A percentile compares a stretch with the other conserved stretches of the same genome.
phyloP scores from a whole-genome alignment of 2,888 invertebrate genomes.

The Chaitophorus viminalis region DNA sequence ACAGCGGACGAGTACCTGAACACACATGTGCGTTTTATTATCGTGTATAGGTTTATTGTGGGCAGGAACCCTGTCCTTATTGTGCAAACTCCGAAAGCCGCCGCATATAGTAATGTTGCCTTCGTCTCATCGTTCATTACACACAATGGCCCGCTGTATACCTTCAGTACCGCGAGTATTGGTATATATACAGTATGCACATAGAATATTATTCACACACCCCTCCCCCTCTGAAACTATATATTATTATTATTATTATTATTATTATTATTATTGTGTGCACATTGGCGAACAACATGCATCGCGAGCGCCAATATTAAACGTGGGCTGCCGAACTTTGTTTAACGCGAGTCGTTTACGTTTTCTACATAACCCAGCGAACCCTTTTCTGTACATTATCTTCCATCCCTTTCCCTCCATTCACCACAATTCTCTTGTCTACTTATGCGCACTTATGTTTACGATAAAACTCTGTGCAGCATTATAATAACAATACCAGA shows the following conservation, averaged over 20 bases:
- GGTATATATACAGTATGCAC: not conserved
- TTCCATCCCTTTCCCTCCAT: not conserved
- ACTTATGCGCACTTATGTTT: not conserved
- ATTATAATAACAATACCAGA: too few relatives aligned
- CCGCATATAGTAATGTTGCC: not conserved
- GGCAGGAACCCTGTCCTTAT: not conserved
- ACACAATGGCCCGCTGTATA: not conserved
- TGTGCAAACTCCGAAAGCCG: not conserved
- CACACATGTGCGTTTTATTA: not conserved
- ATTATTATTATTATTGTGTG: not conserved
- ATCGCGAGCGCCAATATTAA: not conserved
- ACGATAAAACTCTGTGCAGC: not conserved
- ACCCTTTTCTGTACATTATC: not conserved
- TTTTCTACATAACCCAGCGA: too few relatives aligned
- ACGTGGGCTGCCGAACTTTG: not conserved
- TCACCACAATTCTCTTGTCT: not conserved
- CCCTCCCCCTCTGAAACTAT: not conserved
- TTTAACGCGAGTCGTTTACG: not conserved
- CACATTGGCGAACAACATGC: not conserved
- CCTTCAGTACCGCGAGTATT: not conserved
- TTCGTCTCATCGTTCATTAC: not conserved
- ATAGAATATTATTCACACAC: not conserved
- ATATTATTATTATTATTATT: too few relatives aligned
- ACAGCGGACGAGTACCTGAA: constrained; percentile 1
- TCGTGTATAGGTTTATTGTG: not conserved